Evolutionary conservation across 2,113 vertebrate species (phyloP), one percentile per base, ranked within the genome.

Genomic region (Vimba vimba): DNA sequence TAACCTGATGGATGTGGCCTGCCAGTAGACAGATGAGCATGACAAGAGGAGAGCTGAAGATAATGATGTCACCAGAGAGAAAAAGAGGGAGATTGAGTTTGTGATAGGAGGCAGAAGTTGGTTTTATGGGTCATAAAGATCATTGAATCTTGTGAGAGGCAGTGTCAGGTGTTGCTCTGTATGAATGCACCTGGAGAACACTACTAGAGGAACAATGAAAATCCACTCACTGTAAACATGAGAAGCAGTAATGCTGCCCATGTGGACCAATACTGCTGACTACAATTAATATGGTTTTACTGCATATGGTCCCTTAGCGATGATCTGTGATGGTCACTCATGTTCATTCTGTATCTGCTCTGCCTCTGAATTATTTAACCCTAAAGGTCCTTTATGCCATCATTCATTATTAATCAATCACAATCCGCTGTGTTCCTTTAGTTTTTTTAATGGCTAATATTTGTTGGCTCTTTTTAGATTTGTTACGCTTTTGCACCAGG

Each of bases 331-430:
- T 85, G 88, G 88, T 91, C 82, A 89, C 84, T 91, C 82, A 62
- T 45, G 62, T 2, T 62, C 74, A 77, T 91, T 89, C 57, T 64
- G 66, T 87, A 86, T 79, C 86, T 84, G 52, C 75, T 75, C 83
- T 82, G 39, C 33, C 47, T 87, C 92, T 95, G 80, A 94, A 94
- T 94, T 93, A 95, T 94, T 94, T 84, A 94, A 85, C 45, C 84
- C 87, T 85, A 88, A 89, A 88, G 39, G 88, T 85, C 89, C 92
- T 85, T 84, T 91, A 92, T 87, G 89, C 91, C 90, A 74, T 90
- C 92, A 93, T 94, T 85, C 64, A 93, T 94, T 89, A 94, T 94
- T 91, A 91, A 94, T 94, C 87, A 21, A n/a, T 50, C 59, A 82
- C 39, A 85, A 90, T 92, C 69, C 55, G 82, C 85, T 89, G 80